Evolutionary conservation across 2,113 vertebrate genomes (phyloP).

Genomic region (Hepsetus odoe): DNA sequence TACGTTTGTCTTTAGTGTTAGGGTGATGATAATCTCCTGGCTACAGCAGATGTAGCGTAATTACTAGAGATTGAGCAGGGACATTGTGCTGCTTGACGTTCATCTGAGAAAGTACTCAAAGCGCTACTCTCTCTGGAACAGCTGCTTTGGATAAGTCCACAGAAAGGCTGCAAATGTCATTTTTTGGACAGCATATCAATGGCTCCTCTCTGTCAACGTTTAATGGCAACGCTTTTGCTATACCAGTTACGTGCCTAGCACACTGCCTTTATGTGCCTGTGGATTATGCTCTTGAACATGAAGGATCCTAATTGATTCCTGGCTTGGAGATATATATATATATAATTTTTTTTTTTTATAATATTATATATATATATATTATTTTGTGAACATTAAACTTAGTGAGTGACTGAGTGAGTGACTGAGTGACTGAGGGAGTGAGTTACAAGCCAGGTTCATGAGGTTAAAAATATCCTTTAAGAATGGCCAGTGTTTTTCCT

Average conservation of each 20-base stretch:
- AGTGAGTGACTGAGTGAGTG: too few relatives aligned
- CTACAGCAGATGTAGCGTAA: conserved; percentile 46
- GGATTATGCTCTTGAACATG: not conserved
- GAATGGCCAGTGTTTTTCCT: not conserved
- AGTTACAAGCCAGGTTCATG: too few relatives aligned
- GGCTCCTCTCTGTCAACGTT: conserved; percentile 16
- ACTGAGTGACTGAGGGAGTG: too few relatives aligned
- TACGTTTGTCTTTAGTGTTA: conserved; percentile 45
- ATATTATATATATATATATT: too few relatives aligned
- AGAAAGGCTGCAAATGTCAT: conserved; percentile 5
- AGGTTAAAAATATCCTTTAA: not conserved
- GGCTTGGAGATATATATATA: not conserved
- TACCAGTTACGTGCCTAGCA: not conserved
- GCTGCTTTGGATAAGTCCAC: conserved; percentile 37
- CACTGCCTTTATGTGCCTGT: not conserved
- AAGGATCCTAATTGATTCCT: not conserved
- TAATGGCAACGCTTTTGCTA: not conserved
- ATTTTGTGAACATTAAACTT: too few relatives aligned
- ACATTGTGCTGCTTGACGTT: conserved; percentile 33
- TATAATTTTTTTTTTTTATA: too few relatives aligned
- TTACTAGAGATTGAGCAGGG: conserved; percentile 44
- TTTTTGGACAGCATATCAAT: conserved; percentile 37
- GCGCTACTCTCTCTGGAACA: conserved; percentile 23
- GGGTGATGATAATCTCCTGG: conserved; percentile 55
- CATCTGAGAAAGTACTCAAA: conserved; percentile 18